Evolutionary conservation across 2,113 vertebrate species (phyloP).

Genomic region (Clarias magur): DNA sequence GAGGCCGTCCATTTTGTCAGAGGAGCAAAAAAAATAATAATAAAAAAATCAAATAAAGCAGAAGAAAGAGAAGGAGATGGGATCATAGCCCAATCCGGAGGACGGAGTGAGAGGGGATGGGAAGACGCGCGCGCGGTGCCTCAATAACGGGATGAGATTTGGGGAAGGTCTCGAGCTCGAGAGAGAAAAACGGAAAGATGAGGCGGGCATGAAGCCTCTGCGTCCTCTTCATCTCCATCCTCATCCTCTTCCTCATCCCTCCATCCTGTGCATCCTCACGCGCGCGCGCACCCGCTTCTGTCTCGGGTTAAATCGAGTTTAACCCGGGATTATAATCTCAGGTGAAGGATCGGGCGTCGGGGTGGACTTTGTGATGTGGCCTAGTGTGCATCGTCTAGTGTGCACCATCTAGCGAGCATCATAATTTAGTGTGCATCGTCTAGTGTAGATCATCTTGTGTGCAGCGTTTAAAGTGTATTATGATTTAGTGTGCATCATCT

Average conservation of each 20-base stretch:
- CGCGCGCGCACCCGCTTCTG: background rate
- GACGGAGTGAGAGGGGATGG: no score
- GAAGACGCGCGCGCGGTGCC: background rate
- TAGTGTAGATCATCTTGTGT: background rate
- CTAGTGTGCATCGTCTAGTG: background rate
- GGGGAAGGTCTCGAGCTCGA: background rate
- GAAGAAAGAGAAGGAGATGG: slow-evolving; percentile 12
- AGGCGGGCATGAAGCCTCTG: background rate
- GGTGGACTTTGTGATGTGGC: background rate
- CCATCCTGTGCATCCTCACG: background rate
- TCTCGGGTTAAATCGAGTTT: slow-evolving; percentile 8
- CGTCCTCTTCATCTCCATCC: slow-evolving; percentile 7
- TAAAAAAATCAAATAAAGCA: background rate
- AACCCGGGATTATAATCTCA: background rate
- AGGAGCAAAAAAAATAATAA: slow-evolving; percentile 2
- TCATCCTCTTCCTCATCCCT: background rate
- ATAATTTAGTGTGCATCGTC: background rate
- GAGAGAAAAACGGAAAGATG: background rate
- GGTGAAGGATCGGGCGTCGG: no score
- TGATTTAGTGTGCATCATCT: no score
- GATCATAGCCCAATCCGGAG: slow-evolving; percentile 26
- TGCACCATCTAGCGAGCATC: background rate
- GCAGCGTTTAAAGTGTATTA: background rate
- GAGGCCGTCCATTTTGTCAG: slow-evolving; percentile 56
- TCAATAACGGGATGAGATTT: background rate